Evolutionary conservation across 2,113 vertebrate genomes (phyloP), one percentile per base, ranked within the genome.

Genomic region (Oxyruncus cristatus): DNA sequence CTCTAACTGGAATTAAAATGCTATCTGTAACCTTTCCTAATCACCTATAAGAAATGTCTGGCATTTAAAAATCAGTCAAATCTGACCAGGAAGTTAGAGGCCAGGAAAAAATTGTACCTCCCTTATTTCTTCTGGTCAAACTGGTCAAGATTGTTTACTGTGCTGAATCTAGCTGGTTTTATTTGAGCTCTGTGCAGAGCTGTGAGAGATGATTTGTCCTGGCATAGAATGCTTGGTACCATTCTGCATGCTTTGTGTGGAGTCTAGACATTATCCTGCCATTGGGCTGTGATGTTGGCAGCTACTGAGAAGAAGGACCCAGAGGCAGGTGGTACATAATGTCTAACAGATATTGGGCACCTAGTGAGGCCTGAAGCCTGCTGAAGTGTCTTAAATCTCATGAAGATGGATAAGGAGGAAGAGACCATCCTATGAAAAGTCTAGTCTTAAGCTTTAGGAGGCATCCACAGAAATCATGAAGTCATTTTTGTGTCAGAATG

Each of bases 201-300:
- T 84, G 6, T 44, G 47, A 82, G 28, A 72, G 13, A 22, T 75
- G 42, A 17, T 16, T 67, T 14, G 26, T 13, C 17, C 11, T 9
- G 10, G 22, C 4, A 30, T 5, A 14, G 33, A 33, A 28, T 42
- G 30, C 26, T 63, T 67, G 62, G 28, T 46, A 58, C 22, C 47
- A 44, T 8, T 20, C 19, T 68, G 26, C 32, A 39, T 55, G 32
- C 26, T 79, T 56, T 11, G 7, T 68, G 23, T 75, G 32, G 9
- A 47, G 5, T 47, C 58, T 28, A 32, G 41, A n/a, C 0, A 0
- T 18, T 68, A 18, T 9, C 14, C 35, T 47, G 13, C 42, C 53
- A 4, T 4, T 37, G 8, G 28, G 20, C 26, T 63, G 11, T 28
- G n/a, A 41, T 24, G 12, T 11, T 78, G 37, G 32, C n/a, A 75